Percentiles rank a stretch among this genome's conserved stretches.
Conservation (phyloP, 2,888 invertebrate species). For the Philopedon plagiatum region DNA sequence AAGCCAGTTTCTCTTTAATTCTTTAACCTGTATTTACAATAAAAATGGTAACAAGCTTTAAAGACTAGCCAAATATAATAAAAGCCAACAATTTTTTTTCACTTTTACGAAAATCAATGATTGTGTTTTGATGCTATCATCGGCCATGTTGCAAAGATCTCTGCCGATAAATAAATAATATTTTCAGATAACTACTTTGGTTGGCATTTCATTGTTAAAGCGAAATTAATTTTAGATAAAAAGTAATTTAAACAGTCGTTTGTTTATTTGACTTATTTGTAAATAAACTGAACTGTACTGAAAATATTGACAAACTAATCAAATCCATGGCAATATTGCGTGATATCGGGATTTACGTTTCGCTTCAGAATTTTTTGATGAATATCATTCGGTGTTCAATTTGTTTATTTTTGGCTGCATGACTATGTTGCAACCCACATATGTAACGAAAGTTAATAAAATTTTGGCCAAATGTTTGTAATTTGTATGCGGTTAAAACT, state of each 20-base stretch:
- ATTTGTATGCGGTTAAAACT: not conserved
- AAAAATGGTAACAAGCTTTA: too few species aligned
- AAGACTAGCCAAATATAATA: too few species aligned
- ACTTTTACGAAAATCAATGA: too few species aligned
- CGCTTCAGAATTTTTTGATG: slow-evolving; percentile 7
- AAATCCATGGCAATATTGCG: slow-evolving; percentile 8
- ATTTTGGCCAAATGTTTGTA: not conserved
- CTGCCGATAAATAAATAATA: too few species aligned
- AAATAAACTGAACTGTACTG: slow-evolving; percentile 1
- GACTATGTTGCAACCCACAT: not conserved
- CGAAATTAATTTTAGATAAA: not conserved
- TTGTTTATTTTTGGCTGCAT: not conserved
- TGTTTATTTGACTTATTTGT: not conserved
- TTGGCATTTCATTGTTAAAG: not conserved
- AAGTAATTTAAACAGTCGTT: not conserved
- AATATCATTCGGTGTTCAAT: not conserved
- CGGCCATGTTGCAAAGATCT: too few species aligned
- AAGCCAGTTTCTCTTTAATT: too few species aligned
- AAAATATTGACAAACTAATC: slow-evolving; percentile 17
- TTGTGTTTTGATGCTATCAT: too few species aligned
- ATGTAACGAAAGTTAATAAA: slow-evolving; percentile 12
- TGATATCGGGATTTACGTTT: slow-evolving; percentile 8
- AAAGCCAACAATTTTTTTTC: too few species aligned
- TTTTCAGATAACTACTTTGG: too few species aligned
- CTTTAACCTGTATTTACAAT: too few species aligned